Evolutionary conservation across 2,888 invertebrate species (phyloP).

Genomic region (Caenorhabditis doughertyi): DNA sequence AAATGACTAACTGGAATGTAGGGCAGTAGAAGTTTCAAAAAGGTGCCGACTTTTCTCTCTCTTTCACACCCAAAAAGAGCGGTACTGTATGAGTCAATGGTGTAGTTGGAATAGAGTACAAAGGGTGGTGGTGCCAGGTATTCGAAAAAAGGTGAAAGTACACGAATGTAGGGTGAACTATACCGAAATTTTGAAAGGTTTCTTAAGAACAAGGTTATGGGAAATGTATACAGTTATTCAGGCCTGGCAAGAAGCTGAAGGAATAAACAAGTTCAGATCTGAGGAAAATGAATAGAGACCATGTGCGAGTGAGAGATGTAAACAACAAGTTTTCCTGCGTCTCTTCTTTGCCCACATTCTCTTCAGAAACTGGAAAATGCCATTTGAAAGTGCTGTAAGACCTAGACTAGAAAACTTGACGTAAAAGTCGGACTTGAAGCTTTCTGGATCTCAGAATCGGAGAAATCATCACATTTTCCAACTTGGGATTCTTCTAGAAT

Average conservation of each 20-base stretch:
- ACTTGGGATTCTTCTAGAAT: background rate
- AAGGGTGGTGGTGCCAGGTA: background rate
- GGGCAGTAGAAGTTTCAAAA: conserved; percentile 24
- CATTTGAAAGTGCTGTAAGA: no score
- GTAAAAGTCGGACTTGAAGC: no score
- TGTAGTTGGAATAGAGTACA: background rate
- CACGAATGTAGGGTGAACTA: background rate
- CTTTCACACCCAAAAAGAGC: background rate
- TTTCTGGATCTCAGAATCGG: no score
- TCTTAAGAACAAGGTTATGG: background rate
- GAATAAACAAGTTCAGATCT: no score
- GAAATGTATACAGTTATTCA: no score
- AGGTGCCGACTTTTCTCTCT: conserved; percentile 7
- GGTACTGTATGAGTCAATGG: conserved; percentile 47
- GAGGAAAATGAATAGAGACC: no score
- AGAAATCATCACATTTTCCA: background rate
- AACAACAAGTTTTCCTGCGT: no score
- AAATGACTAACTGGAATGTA: conserved; percentile 45
- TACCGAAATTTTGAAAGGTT: background rate
- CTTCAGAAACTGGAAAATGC: no score
- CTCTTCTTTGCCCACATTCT: no score
- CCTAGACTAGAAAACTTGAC: no score
- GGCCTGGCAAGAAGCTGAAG: no score
- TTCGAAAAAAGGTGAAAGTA: background rate
- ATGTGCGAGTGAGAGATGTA: no score